Evolutionary conservation across 1,140 invertebrate genomes (phyloP).

Genomic region (Andricus grossulariae): DNA sequence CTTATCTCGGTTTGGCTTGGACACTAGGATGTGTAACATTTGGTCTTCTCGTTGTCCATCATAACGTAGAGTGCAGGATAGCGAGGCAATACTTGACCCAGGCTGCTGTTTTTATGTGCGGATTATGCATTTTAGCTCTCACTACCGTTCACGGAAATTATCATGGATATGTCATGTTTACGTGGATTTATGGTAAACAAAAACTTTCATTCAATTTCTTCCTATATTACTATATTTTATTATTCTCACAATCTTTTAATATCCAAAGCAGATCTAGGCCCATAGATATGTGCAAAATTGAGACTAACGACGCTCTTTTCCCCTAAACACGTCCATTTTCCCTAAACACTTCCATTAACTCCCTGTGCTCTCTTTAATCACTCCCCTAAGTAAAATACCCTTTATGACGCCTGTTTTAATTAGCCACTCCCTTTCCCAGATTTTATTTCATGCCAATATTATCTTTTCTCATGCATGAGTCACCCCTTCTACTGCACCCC

Average conservation of each 20-base stretch:
- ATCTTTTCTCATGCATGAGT: too few relatives aligned
- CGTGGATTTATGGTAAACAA: slow-evolving; percentile 85
- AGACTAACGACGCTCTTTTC: too few relatives aligned
- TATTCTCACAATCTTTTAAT: not conserved
- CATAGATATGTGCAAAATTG: too few relatives aligned
- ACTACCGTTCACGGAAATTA: slow-evolving; percentile 87
- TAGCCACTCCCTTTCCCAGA: not conserved
- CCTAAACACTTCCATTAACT: too few relatives aligned
- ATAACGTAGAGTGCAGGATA: slow-evolving; percentile 89
- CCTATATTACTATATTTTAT: slow-evolving; percentile 43
- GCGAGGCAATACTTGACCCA: slow-evolving; percentile 90
- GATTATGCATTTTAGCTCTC: slow-evolving; percentile 87
- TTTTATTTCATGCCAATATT: too few relatives aligned
- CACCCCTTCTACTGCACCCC: too few relatives aligned
- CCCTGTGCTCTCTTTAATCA: too few relatives aligned
- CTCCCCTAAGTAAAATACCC: too few relatives aligned
- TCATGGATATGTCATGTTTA: slow-evolving; percentile 88
- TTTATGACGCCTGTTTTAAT: not conserved
- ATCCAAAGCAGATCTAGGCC: too few relatives aligned
- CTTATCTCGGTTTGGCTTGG: slow-evolving; percentile 89
- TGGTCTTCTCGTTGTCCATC: slow-evolving; percentile 88
- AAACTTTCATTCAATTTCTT: not conserved
- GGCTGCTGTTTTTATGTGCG: slow-evolving; percentile 86
- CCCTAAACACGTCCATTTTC: too few relatives aligned
- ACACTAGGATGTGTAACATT: slow-evolving; percentile 87